Base-by-base conservation (phyloP, 2,888 invertebrate genomes). In the Spodoptera exigua region DNA sequence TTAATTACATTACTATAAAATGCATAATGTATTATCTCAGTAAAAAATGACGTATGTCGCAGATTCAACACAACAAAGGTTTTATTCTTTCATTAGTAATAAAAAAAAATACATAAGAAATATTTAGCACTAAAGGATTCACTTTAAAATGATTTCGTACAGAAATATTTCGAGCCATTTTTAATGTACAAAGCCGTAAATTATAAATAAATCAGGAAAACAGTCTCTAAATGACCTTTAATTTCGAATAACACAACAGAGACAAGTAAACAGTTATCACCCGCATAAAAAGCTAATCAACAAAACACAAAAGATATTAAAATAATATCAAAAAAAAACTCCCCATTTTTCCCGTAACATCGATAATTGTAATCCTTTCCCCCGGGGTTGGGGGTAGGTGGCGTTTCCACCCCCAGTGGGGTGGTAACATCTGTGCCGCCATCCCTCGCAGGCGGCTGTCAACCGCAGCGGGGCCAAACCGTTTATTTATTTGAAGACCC, bases 401-500 rank as follows among this genome's bases (percentile, higher is more conserved):
- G 74, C 49, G 78, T 82, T 10, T 35, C 16, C 11, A 34, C 27
- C 12, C 27, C 27, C 27, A 4, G 40, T 60, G 68, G 70, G 82
- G 74, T 53, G 80, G 85, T 66, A 82, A 80, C 90, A 90, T 86
- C 90, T 91, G 91, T 57, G 83, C 76, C 77, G 87, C 89, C 84
- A 89, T 89, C 90, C 89, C 90, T 86, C 84, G 82, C 90, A 88
- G 88, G 78, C 82, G 79, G 75, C 90, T 90, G 92, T 92, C 92
- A 91, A 85, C 89, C 90, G 78, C 92, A 92, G 88, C 79, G 80
- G 75, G 74, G 70, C 70, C 74, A 61, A 78, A 77, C 78, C 80
- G 79, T 82, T 85, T 89, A 88, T 89, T 89, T 89, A 88, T 89
- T 83, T 86, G 83, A 81, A 81, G 83, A 66, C 71, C 71, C 77